A percentile compares a stretch with the other conserved stretches of the same genome.
Conservation (phyloP, 2,113 vertebrate species). For the Centropus unirufus region DNA sequence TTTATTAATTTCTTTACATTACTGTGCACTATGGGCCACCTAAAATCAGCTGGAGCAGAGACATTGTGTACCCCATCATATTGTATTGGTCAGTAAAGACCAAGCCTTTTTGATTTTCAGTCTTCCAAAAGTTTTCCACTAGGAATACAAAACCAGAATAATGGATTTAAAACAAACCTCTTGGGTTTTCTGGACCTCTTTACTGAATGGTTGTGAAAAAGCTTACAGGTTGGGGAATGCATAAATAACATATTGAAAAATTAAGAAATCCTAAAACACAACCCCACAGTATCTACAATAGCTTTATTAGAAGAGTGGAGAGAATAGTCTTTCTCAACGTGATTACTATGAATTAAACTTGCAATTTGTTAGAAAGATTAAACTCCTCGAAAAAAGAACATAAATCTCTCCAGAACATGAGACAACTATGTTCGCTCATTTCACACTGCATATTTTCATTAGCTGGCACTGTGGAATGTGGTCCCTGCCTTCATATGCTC, state of each 20-base stretch:
- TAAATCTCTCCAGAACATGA: neutral
- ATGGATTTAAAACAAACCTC: accelerated
- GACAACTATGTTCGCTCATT: neutral
- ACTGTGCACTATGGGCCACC: neutral
- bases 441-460: neutral
- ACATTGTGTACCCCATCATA: neutral
- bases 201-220: neutral
- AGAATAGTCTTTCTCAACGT: neutral
- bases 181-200: neutral
- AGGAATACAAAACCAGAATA: neutral
- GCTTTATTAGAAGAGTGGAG: neutral
- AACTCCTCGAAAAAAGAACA: neutral
- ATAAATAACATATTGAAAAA: neutral
- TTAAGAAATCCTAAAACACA: neutral
- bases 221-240: neutral
- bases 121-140: neutral
- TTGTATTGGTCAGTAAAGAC: neutral
- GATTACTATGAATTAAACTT: neutral
- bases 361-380: neutral
- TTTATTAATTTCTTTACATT: neutral
- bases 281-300: neutral
- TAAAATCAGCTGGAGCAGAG: neutral
- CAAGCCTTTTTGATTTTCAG: neutral
- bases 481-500: neutral
- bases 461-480: neutral